Base-by-base conservation (phyloP, 2,888 invertebrate genomes). In the Hirtodrosophila duncani region DNA sequence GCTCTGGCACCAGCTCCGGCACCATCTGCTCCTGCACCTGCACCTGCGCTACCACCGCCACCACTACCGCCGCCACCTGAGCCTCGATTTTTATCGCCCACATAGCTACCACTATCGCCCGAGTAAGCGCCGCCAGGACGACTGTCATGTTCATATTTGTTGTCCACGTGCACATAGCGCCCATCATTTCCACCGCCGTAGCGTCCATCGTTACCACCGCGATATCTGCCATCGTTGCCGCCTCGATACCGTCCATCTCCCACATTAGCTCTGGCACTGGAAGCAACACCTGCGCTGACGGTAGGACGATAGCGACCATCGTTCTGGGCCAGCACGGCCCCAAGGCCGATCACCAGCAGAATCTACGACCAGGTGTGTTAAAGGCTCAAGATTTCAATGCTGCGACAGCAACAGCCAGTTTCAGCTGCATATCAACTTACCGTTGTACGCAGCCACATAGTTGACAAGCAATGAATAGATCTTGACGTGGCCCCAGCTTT, bases 141-240 rank as follows among this genome's bases (percentile, higher is more conserved):
- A 52, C 60, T 53, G 20, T 83, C 83, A 10, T 83, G 84, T 9
- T 60, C 7, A 34, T 83, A 84, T 11, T 72, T 83, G 11, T 71
- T 79, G 63, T 85, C 86, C 20, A 88, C 67, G 63, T 91, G 91
- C 74, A 88, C 81, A 80, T 91, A 91, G 65, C 88, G 89, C 1
- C 85, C 86, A 38, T 84, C 83, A 39, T 75, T 81, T 3, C 56
- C 74, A 1, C 81, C 75, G 0, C 64, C 27, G 50, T 86, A 86
- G 14, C 80, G 74, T n/a, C 86, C 87, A 61, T 84, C 84, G 41
- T 48, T 61, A 11, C 42, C 59, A 1, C 81, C 71, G 30, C 82
- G 72, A 79, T 90, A 91, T 60, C 88, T 88, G 2, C 84, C 85
- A 53, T 81, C 81, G 10, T 58, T 50, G 2, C 31, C 62, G 1